A percentile compares a stretch with the other conserved stretches of the same genome.
Conservation (phyloP, 1,140 invertebrate species). For the Apis cerana region DNA sequence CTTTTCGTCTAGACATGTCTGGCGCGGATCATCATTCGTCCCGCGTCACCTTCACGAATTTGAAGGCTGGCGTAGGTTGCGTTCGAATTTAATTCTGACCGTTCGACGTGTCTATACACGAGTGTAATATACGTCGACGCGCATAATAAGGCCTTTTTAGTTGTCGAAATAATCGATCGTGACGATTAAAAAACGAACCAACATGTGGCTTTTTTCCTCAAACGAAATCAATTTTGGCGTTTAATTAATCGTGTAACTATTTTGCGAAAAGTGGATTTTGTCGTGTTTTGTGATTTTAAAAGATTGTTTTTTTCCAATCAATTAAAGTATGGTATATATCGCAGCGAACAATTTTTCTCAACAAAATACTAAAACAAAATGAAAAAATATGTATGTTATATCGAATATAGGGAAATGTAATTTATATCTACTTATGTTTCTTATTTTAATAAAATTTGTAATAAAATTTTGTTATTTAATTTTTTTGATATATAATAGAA, state of each 20-base stretch:
- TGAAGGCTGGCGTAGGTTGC: constrained; percentile 66
- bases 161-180: background rate
- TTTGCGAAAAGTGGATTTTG: too few relatives aligned
- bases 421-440: too few relatives aligned
- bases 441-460: too few relatives aligned
- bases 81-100: constrained; percentile 49
- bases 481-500: too few relatives aligned
- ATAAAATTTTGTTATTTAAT: too few relatives aligned
- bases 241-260: background rate
- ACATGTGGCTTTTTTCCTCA: background rate
- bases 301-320: too few relatives aligned
- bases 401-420: too few relatives aligned
- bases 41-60: constrained; percentile 63
- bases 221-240: background rate
- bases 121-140: background rate
- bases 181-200: background rate
- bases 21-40: constrained; percentile 25
- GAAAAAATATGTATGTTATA: too few relatives aligned
- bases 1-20: constrained; percentile 30
- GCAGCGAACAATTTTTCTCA: too few relatives aligned
- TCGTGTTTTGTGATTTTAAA: too few relatives aligned
- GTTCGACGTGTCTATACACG: background rate
- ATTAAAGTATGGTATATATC: too few relatives aligned
- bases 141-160: constrained; percentile 20
- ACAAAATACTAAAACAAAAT: too few relatives aligned